phyloP scores from a whole-genome alignment of 2,888 invertebrate species.

The Hedychridium roseum region DNA sequence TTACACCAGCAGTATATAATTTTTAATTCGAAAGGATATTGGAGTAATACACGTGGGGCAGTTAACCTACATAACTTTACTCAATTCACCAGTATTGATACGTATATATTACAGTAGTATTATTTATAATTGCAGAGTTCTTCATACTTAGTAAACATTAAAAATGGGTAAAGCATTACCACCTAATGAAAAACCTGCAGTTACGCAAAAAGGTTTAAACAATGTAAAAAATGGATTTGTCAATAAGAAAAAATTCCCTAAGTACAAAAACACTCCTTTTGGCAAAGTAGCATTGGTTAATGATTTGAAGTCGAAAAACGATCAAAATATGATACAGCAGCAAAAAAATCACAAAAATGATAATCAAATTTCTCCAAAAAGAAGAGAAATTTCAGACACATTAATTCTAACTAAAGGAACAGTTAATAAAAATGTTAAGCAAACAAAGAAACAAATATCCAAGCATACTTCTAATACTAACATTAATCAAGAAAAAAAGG shows the following conservation, averaged over 20 bases:
- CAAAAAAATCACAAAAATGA: constrained; percentile 16
- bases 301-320: constrained; percentile 8
- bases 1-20: too few species aligned
- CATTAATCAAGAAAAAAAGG: constrained; percentile 12
- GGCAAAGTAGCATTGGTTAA: constrained; percentile 41
- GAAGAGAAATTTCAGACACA: constrained; percentile 3
- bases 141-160: too few species aligned
- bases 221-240: constrained; percentile 34
- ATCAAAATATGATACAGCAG: neutral
- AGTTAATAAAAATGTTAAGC: constrained; percentile 9
- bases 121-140: too few species aligned
- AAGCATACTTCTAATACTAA: constrained; percentile 1
- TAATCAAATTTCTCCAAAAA: constrained; percentile 2
- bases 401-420: too few species aligned
- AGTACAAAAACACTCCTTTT: constrained; percentile 40
- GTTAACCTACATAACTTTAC: too few species aligned
- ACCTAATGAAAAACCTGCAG: neutral
- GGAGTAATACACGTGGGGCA: too few species aligned
- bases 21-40: too few species aligned
- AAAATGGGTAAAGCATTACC: neutral
- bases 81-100: too few species aligned
- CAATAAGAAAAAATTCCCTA: constrained; percentile 37
- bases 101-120: too few species aligned
- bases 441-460: neutral
- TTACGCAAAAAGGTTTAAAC: constrained; percentile 4